A percentile compares a stretch with the other conserved stretches of the same genome.
phyloP scores from a whole-genome alignment of 37 sponge, comb jelly and placozoan genomes.

The Hormiphora californensis region DNA sequence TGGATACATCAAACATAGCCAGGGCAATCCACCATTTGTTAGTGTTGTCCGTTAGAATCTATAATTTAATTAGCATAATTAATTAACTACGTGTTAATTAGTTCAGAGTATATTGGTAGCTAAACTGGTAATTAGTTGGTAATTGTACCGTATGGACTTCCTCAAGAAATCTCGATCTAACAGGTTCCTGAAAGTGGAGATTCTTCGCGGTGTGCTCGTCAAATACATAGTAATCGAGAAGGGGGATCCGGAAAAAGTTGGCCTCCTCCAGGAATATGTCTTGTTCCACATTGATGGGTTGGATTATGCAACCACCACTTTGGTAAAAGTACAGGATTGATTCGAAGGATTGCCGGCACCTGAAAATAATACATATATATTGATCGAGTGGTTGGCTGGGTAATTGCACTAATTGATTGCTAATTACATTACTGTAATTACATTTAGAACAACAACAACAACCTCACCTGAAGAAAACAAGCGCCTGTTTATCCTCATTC shows the following conservation, averaged over 20 bases:
- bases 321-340: slow-evolving; percentile 41
- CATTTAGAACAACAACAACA: neutral
- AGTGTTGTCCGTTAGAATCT: neutral
- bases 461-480: neutral
- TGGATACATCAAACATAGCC: neutral
- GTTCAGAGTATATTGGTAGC: too few species aligned
- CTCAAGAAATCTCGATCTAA: too few species aligned
- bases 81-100: too few species aligned
- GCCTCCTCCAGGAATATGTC: slow-evolving; percentile 15
- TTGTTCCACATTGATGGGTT: slow-evolving; percentile 5
- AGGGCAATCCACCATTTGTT: neutral
- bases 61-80: too few species aligned
- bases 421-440: neutral
- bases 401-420: neutral
- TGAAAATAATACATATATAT: neutral
- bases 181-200: too few species aligned
- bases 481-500: neutral
- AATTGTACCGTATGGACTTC: too few species aligned
- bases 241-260: slow-evolving; percentile 10
- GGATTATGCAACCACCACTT: neutral
- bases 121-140: too few species aligned
- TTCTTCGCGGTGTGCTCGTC: neutral
- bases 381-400: neutral
- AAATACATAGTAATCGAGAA: neutral
- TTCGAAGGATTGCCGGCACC: slow-evolving; percentile 20